Evolutionary conservation across 2,113 vertebrate species (phyloP), one percentile per base, ranked within the genome.

Genomic region (Amia ocellicauda): DNA sequence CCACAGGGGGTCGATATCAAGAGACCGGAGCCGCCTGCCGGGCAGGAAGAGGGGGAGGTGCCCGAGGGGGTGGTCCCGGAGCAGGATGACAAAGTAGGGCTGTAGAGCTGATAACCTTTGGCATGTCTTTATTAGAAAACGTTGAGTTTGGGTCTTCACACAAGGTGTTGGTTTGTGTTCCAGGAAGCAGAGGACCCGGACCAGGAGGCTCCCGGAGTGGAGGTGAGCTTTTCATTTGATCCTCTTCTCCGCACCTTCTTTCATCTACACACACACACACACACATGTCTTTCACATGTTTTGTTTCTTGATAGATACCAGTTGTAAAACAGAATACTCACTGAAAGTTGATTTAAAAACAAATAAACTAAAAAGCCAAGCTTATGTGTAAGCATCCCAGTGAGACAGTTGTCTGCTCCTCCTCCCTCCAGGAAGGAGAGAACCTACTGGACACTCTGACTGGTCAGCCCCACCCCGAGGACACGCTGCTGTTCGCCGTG

Each of bases 381-480:
- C n/a, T n/a, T 36, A 11, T 36, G 31, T 36, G 31, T 7, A 36
- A 36, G 31, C 5, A 36, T 36, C 31, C 31, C 31, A 5, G 31
- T 36, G 31, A 36, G 31, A 7, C 5, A 7, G 31, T 36, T 36
- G 31, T 36, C 31, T 36, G 31, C 11, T 36, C 31, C 31, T 36
- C 11, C 31, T 36, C 11, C 5, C 23, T 23, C 1, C 78, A 99
- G 97, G 95, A 94, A 10, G 85, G 82, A 0, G 78, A 89, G 75
- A 88, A 80, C 1, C 67, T 98, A 65, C 89, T 98, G 69, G 92
- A 84, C 75, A 95, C 93, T 53, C 81, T 99, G 74, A 95, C 92
- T 0, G 96, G 96, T 1, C 94, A 94, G 75, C 96, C 96, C 0
- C 91, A 98, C 19, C 55, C 76, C 0, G 95, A 99, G 63, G 97